Conservation (phyloP, 1,140 invertebrate species). For the Aricia agestis region DNA sequence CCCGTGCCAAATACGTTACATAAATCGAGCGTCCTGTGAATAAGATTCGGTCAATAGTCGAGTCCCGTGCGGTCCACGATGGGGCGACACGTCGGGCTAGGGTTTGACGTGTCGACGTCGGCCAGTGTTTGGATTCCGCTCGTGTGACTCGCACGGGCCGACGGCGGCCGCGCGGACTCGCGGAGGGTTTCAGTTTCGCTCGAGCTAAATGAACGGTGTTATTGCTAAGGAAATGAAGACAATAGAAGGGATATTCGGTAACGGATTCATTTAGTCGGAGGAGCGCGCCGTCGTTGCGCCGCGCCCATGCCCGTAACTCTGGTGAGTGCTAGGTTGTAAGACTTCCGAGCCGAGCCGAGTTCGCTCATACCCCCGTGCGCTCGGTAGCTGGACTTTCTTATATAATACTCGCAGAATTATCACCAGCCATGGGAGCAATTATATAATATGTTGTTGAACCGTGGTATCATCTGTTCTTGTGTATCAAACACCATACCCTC, state of each 20-base stretch:
- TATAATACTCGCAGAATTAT: not conserved
- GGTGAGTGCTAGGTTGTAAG: conserved; percentile 71
- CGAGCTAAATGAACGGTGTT: conserved; percentile 50
- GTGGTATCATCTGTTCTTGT: not conserved
- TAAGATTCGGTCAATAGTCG: conserved; percentile 17
- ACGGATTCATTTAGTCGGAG: conserved; percentile 66
- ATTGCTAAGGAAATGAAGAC: conserved; percentile 51
- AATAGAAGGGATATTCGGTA: conserved; percentile 53
- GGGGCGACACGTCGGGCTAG: conserved; percentile 5
- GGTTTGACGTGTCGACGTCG: conserved; percentile 35
- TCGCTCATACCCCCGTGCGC: conserved; percentile 37
- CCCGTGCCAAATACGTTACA: conserved; percentile 51
- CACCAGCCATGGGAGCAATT: conserved; percentile 7
- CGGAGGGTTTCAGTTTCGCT: conserved; percentile 23
- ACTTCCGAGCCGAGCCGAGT: conserved; percentile 61
- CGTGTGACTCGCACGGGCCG: conserved; percentile 62
- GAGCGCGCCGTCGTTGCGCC: conserved; percentile 62
- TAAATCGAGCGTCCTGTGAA: conserved; percentile 33
- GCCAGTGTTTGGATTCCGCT: conserved; percentile 64
- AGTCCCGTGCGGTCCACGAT: conserved; percentile 11
- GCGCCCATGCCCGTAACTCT: conserved; percentile 69
- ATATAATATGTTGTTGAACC: not conserved
- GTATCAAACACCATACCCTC: not conserved
- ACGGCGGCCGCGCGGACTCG: conserved; percentile 17
- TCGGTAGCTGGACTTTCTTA: not conserved